Base-by-base conservation (phyloP, 2,888 invertebrate genomes). In the Dendrolimus houi region DNA sequence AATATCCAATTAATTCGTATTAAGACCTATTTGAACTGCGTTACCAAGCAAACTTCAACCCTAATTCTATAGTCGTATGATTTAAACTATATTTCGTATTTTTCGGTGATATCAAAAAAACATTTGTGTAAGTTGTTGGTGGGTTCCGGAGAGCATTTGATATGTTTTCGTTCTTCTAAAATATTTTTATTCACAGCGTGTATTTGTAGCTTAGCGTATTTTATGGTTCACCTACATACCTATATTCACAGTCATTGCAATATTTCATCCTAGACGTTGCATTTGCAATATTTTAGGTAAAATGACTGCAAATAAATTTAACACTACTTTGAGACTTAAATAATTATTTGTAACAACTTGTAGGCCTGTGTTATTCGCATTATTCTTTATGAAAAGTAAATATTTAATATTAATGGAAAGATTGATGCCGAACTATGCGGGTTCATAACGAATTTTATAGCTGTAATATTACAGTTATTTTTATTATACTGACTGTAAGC, bases 1-100 rank as follows among this genome's bases (percentile, higher is more conserved):
- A 83, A 81, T 76, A 75, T 59, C 67, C 71, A 72, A 79, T 75
- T 76, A 74, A 78, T 72, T 77, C 65, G 65, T 71, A 79, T 71
- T 73, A 74, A 75, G 74, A 71, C 74, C 61, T 79, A 79, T 73
- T 76, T 73, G 64, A 66, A 58, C 57, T 47, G 53, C 47, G 42
- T 9, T 56, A 56, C 47, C 65, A 64, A 64, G 59, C 63, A 52
- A 79, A 70, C 67, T 62, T 68, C 62, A 65, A 67, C 74, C 71
- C 64, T 76, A 75, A 63, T 13, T 0, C 7, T 10, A n/a, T 56
- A 52, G 13, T 9, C 47, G 6, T 47, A 59, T 53, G 29, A 40
- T 55, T 41, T 7, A 55, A 54, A 54, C 56, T 58, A 61, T 57
- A 58, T 63, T 60, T 63, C 60, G 64, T 62, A 74, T 70, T 69